These are phyloP conservation scores for Dryocosmus kuriphilus DNA, from an alignment of 2,888 invertebrate species.

Conservation along the genomic window DNA sequence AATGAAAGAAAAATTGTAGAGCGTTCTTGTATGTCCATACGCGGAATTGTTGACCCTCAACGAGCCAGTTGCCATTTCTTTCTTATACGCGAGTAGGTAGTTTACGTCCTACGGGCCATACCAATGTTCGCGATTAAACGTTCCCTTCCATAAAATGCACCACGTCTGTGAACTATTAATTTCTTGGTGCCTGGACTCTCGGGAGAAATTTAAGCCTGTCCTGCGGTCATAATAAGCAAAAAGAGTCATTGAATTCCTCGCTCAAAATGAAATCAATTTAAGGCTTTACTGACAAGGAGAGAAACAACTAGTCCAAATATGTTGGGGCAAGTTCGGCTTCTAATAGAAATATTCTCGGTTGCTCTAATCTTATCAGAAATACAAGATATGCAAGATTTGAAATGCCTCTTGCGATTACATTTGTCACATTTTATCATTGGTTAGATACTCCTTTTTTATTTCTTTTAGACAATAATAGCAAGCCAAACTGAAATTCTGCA, in stretches of 20 bases:
- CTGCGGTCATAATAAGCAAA: conserved; percentile 43
- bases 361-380: neutral
- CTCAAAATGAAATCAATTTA: conserved; percentile 42
- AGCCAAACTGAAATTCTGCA: no score
- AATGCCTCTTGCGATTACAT: no score
- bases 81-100: conserved; percentile 44
- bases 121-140: conserved; percentile 26
- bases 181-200: conserved; percentile 36
- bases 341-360: neutral
- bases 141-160: conserved; percentile 42
- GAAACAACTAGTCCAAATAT: neutral
- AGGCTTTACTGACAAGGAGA: conserved; percentile 9
- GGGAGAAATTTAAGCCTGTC: conserved; percentile 39
- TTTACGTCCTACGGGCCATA: conserved; percentile 44
- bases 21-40: conserved; percentile 51
- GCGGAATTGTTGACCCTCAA: conserved; percentile 51
- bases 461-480: no score
- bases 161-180: conserved; percentile 41
- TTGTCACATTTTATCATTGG: no score
- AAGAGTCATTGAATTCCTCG: conserved; percentile 15
- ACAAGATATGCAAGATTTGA: neutral
- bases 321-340: neutral
- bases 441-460: no score
- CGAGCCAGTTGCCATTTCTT: conserved; percentile 50
- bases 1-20: conserved; percentile 49